Base-by-base conservation (phyloP, 53 echinoderm and acorn worm species). In the Crossaster papposus region DNA sequence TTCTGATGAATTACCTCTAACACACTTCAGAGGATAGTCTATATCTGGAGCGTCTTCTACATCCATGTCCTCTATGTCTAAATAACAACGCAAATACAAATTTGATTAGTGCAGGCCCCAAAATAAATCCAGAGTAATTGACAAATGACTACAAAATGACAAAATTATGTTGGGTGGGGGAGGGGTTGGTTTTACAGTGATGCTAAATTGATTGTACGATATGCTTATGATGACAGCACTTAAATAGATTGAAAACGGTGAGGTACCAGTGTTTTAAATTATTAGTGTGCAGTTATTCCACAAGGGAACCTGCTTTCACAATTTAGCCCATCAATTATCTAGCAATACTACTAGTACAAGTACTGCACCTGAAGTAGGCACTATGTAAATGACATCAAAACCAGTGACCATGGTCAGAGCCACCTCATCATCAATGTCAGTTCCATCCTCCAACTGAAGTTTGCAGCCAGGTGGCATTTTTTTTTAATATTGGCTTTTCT, bases 391-490 rank as follows among this genome's bases (percentile, higher is more conserved):
- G 36, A 79, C 28, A 79, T 79, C 79, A 37, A n/a, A n/a, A n/a
- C 44, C 53, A 50, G 23, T 36, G 79, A 79, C 44, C 24, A 79
- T 29, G 44, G 38, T 53, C 36, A 79, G 44, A 37, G 79, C 79
- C 14, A 79, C 22, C 51, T 79, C 54, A 79, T 79, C 79, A 28
- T 79, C 79, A 17, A 79, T 79, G 50, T 79, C 79, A 23, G 79
- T 79, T 38, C 79, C 79, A 24, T 79, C 79, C 44, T 37, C 79
- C 15, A 79, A 50, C 44, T 79, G 54, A 12, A 79, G 44, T 37
- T n/a, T 79, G 15, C 36, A 79, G 17, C 79, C 44, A 1, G 44
- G 44, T 44, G 44, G 44, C 44, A 44, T 44, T 44, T 44, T 44
- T 38, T 44, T 44, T 44, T 9, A 9, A 44, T 44, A 5, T 44